Conservation (phyloP, 2,888 invertebrate species). For the Andrena dorsata region DNA sequence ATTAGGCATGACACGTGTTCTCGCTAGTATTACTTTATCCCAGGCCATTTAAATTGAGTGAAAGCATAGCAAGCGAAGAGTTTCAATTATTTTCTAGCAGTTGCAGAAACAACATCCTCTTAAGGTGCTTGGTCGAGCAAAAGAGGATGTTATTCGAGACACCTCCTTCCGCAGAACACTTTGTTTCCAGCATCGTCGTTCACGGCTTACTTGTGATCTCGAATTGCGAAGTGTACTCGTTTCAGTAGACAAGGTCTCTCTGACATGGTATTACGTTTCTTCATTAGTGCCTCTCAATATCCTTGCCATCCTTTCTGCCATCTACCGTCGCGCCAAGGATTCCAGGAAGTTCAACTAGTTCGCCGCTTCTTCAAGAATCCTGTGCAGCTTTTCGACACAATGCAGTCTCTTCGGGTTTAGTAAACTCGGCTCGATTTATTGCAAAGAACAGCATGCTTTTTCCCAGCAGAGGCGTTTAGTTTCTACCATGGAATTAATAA, state of each 20-base stretch:
- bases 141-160: constrained; percentile 1
- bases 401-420: constrained; percentile 29
- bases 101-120: background rate
- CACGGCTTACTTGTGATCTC: constrained; percentile 10
- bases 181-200: background rate
- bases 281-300: constrained; percentile 31
- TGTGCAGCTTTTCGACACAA: constrained; percentile 23
- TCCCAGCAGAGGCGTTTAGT: background rate
- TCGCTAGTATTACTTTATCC: background rate
- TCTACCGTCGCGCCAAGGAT: constrained; percentile 33
- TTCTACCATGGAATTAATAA: background rate
- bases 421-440: constrained; percentile 26
- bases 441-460: background rate
- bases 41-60: background rate
- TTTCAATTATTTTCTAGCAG: background rate
- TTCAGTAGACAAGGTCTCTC: background rate
- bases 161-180: background rate
- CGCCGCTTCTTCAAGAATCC: constrained; percentile 1
- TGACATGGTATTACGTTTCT: constrained; percentile 39
- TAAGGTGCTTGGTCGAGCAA: background rate
- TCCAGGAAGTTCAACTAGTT: constrained; percentile 39
- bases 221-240: constrained; percentile 4
- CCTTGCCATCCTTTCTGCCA: constrained; percentile 18
- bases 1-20: background rate
- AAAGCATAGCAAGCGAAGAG: background rate